phyloP scores from a whole-genome alignment of 1,140 invertebrate species.

The Macrotrachela quadricornifera region DNA sequence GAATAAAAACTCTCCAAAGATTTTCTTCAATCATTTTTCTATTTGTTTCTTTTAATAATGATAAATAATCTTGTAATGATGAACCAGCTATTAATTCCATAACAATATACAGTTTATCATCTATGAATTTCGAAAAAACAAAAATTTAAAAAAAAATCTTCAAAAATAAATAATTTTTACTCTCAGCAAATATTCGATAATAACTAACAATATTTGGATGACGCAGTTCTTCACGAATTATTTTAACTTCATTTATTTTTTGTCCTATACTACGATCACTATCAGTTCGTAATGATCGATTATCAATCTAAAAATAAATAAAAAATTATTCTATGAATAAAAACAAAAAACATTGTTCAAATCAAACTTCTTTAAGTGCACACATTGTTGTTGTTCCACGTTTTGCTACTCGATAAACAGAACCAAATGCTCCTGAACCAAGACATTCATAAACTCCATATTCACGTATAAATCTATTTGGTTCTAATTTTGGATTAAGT shows the following conservation, averaged over 20 bases:
- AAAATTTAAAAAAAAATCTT: not conserved
- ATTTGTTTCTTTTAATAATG: conserved; percentile 29
- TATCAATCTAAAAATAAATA: no score
- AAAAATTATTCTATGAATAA: no score
- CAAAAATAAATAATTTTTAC: conserved; percentile 14
- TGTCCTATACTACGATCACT: conserved; percentile 19
- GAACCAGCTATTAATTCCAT: conserved; percentile 32
- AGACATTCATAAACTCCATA: conserved; percentile 32
- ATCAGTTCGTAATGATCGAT: no score
- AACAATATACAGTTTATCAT: conserved; percentile 27
- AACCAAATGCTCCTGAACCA: conserved; percentile 32
- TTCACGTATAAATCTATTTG: conserved; percentile 27
- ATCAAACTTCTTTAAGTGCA: no score
- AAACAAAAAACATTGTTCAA: no score
- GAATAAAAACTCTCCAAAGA: conserved; percentile 29
- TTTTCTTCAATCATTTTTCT: conserved; percentile 22
- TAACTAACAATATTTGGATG: conserved; percentile 31
- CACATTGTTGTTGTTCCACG: no score
- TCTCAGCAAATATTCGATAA: conserved; percentile 26
- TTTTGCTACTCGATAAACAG: conserved; percentile 26
- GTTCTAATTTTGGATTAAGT: conserved; percentile 24
- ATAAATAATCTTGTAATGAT: conserved; percentile 27
- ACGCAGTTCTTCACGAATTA: conserved; percentile 27
- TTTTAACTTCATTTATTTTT: conserved; percentile 28
- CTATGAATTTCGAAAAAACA: not conserved